These are phyloP conservation scores for Tortricodes alternella DNA, from an alignment of 2,888 invertebrate genomes.

Conservation along the genomic window DNA sequence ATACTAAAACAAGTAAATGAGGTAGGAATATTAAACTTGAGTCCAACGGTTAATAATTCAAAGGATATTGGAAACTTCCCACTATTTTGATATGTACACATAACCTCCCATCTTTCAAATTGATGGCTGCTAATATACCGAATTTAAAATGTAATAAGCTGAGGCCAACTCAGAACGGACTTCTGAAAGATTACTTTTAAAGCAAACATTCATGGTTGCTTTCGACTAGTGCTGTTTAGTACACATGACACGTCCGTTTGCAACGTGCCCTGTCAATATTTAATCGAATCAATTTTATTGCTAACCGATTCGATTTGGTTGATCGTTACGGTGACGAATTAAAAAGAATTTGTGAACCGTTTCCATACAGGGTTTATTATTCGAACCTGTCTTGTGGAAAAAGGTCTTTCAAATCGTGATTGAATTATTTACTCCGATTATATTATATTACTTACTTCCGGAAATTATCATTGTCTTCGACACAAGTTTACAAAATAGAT, in stretches of 20 bases:
- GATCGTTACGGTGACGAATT: neutral
- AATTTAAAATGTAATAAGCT: slow-evolving; percentile 5
- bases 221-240: neutral
- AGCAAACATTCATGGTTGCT: too few species aligned
- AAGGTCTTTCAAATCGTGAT: too few species aligned
- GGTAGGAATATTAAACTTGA: neutral
- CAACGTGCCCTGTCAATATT: neutral
- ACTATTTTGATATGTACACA: neutral
- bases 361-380: too few species aligned
- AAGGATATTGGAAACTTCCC: neutral
- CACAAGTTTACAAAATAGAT: too few species aligned
- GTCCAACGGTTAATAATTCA: slow-evolving; percentile 1
- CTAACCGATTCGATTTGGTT: neutral
- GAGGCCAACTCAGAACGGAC: too few species aligned
- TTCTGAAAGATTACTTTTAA: too few species aligned
- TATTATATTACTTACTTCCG: too few species aligned
- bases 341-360: neutral
- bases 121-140: slow-evolving; percentile 1
- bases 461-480: too few species aligned
- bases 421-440: too few species aligned
- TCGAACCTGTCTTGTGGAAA: too few species aligned
- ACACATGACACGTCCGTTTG: neutral
- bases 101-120: slow-evolving; percentile 4
- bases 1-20: neutral
- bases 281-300: slow-evolving; percentile 10